Evolutionary conservation across 2,113 vertebrate species (phyloP).

Genomic region (Callorhinus ursinus): DNA sequence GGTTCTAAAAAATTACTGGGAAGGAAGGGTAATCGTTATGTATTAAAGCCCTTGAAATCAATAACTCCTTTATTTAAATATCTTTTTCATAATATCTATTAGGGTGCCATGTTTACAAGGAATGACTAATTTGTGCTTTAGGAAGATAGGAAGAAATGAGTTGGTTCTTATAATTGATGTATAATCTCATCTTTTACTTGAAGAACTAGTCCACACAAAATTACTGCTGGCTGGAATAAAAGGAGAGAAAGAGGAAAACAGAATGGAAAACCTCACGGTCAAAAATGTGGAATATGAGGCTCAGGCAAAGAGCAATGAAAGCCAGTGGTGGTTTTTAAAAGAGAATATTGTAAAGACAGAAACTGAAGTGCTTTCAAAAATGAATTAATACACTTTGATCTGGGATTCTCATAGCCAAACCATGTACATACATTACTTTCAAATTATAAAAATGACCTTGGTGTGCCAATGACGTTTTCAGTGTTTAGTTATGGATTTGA

Average conservation of each 20-base stretch:
- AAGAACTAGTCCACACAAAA: background rate
- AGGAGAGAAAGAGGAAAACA: background rate
- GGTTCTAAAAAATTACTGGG: background rate
- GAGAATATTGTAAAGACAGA: background rate
- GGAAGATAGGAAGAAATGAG: background rate
- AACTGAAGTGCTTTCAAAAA: conserved; percentile 35
- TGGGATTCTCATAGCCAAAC: background rate
- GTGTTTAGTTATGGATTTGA: background rate
- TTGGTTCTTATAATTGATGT: background rate
- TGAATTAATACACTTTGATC: conserved; percentile 26
- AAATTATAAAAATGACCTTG: conserved; percentile 21
- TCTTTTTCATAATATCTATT: background rate
- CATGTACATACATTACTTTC: background rate
- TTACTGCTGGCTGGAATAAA: background rate
- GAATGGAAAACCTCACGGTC: background rate
- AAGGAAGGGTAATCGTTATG: background rate
- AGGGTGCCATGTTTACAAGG: background rate
- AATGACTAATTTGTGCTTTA: conserved; percentile 16
- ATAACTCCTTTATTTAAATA: background rate
- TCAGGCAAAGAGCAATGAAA: background rate
- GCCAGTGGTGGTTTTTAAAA: background rate
- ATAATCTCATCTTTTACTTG: conserved; percentile 9
- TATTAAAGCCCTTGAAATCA: background rate
- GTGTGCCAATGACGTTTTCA: conserved; percentile 10
- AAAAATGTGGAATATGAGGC: background rate